phyloP scores from a whole-genome alignment of 2,113 vertebrate species.

The Labrus mixtus region DNA sequence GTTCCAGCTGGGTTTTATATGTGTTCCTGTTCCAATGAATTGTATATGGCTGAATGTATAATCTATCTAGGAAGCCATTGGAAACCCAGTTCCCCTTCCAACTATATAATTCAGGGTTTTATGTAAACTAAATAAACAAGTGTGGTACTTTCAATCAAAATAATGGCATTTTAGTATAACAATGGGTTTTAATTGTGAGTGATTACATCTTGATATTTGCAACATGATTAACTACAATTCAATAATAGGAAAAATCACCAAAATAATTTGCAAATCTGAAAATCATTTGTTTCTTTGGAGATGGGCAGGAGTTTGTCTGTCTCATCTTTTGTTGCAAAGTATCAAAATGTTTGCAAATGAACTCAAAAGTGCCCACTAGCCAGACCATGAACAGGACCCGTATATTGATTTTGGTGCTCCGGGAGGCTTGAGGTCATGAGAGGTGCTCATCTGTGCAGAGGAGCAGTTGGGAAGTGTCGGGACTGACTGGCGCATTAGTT shows the following conservation, averaged over 20 bases:
- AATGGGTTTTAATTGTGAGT: too few species aligned
- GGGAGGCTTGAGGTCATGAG: constrained; percentile 58
- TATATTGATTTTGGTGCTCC: constrained; percentile 43
- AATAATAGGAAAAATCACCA: too few species aligned
- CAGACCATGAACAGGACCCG: constrained; percentile 18
- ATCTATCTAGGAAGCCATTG: not conserved
- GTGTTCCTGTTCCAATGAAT: constrained; percentile 3
- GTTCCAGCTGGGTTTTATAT: constrained; percentile 21
- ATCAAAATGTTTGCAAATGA: constrained; percentile 16
- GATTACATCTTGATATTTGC: too few species aligned
- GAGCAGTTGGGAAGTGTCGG: constrained; percentile 61
- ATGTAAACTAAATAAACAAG: not conserved
- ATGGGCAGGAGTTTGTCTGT: not conserved
- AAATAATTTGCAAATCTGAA: too few species aligned
- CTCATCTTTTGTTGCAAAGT: not conserved
- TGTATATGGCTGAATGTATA: not conserved
- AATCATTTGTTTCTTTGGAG: too few species aligned
- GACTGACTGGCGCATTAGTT: constrained; percentile 82
- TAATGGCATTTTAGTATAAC: too few species aligned
- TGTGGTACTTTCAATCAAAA: not conserved
- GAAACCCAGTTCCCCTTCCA: not conserved
- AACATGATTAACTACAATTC: too few species aligned
- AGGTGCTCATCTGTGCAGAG: constrained; percentile 59
- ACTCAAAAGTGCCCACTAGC: not conserved
- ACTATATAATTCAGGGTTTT: too few species aligned